Percentiles rank a stretch among this genome's conserved stretches.
phyloP scores from a whole-genome alignment of 2,797 vertebrate species.

The Lophius americanus region DNA sequence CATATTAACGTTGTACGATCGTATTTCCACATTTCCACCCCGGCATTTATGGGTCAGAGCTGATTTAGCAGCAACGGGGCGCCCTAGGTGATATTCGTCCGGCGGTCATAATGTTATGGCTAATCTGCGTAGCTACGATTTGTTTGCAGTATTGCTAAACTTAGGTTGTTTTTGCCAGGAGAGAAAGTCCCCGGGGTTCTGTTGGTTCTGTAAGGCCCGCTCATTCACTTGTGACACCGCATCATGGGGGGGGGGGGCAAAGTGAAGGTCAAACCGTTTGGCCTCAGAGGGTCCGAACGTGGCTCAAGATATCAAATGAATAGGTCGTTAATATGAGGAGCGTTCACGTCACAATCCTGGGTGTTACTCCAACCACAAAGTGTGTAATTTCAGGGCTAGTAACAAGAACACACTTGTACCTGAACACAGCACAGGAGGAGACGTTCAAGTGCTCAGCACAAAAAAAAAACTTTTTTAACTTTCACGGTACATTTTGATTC shows the following conservation, averaged over 20 bases:
- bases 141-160: too few species aligned
- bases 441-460: neutral
- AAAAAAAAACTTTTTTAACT: constrained; percentile 1
- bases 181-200: neutral
- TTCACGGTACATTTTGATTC: neutral
- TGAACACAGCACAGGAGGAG: constrained; percentile 35
- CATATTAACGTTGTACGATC: too few species aligned
- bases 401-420: constrained; percentile 50
- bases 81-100: too few species aligned
- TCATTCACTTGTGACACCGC: constrained; percentile 54
- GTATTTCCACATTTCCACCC: too few species aligned
- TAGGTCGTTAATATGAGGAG: too few species aligned
- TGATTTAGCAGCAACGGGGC: too few species aligned
- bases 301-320: constrained; percentile 31
- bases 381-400: neutral
- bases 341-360: constrained; percentile 20
- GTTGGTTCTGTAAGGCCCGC: constrained; percentile 28
- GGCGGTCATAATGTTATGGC: too few species aligned
- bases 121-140: too few species aligned
- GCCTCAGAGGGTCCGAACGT: constrained; percentile 15
- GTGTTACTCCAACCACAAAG: constrained; percentile 9
- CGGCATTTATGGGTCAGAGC: too few species aligned
- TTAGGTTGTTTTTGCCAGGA: too few species aligned
- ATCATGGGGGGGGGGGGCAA: constrained; percentile 20
- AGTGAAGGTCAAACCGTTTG: constrained; percentile 35